Conservation (phyloP, 2,888 invertebrate genomes). For the Biston stratarius region DNA sequence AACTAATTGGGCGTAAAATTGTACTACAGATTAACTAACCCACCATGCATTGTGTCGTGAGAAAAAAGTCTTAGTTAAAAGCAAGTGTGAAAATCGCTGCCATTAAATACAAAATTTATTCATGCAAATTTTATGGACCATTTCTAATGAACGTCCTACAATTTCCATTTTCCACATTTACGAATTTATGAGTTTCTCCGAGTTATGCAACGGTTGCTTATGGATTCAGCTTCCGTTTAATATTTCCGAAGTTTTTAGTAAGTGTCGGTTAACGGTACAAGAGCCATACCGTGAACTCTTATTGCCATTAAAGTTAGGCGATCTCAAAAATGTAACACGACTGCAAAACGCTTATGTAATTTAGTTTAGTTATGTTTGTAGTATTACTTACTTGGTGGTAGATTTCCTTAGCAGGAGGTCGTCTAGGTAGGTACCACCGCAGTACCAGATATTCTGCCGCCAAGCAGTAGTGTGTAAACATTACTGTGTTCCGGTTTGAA, state of each 20-base stretch:
- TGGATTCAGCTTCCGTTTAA: slow-evolving; percentile 24
- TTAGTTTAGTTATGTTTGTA: too few relatives aligned
- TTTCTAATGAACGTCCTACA: slow-evolving; percentile 49
- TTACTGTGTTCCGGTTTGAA: too few relatives aligned
- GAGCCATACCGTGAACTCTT: too few relatives aligned
- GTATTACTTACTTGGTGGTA: too few relatives aligned
- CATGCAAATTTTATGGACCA: slow-evolving; percentile 50
- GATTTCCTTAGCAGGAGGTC: too few relatives aligned
- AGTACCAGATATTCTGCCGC: too few relatives aligned
- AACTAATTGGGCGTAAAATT: slow-evolving; percentile 25
- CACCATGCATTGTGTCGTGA: slow-evolving; percentile 53
- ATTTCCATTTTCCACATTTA: slow-evolving; percentile 44
- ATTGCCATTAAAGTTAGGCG: too few relatives aligned
- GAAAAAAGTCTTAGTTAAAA: slow-evolving; percentile 59
- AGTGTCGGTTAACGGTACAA: background rate
- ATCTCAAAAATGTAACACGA: too few relatives aligned
- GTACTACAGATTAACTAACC: slow-evolving; percentile 15
- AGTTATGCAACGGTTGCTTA: slow-evolving; percentile 31
- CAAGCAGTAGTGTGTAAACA: too few relatives aligned
- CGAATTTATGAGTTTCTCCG: slow-evolving; percentile 26
- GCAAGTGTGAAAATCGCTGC: slow-evolving; percentile 64
- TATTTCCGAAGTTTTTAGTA: slow-evolving; percentile 19
- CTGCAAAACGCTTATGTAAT: too few relatives aligned
- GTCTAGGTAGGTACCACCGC: too few relatives aligned
- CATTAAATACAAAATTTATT: slow-evolving; percentile 58